Percentiles rank a stretch among this genome's conserved stretches.
phyloP scores from a whole-genome alignment of 2,888 invertebrate species.

The Metellina segmentata region DNA sequence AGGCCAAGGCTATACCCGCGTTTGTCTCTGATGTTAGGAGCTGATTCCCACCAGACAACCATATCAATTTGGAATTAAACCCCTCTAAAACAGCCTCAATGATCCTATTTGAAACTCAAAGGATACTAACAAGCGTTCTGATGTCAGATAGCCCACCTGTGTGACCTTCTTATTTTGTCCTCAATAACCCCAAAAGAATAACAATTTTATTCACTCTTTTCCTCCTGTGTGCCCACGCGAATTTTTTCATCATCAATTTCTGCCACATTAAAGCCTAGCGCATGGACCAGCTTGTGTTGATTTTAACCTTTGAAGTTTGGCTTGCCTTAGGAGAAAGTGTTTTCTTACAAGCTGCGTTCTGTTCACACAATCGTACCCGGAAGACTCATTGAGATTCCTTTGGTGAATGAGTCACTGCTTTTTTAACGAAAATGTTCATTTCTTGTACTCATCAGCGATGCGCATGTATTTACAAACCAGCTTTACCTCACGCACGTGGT shows the following conservation, averaged over 20 bases:
- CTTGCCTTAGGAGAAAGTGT: background rate
- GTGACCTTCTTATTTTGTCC: constrained; percentile 53
- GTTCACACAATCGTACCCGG: background rate
- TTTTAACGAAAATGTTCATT: constrained; percentile 18
- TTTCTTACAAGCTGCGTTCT: background rate
- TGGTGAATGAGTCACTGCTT: constrained; percentile 4
- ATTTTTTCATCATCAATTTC: constrained; percentile 36
- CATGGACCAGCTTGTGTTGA: background rate
- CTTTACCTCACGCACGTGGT: background rate
- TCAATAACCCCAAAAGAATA: constrained; percentile 49
- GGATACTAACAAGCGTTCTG: background rate
- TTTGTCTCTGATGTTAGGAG: too few species aligned
- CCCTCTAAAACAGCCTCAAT: background rate
- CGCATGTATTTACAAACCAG: background rate
- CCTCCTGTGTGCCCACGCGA: constrained; percentile 35
- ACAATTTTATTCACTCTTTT: constrained; percentile 31
- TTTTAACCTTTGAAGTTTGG: constrained; percentile 7
- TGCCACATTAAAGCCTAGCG: constrained; percentile 24
- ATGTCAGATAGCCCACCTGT: constrained; percentile 33
- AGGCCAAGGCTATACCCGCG: too few species aligned
- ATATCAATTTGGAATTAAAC: too few species aligned
- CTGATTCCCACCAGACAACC: too few species aligned
- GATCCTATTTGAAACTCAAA: constrained; percentile 7
- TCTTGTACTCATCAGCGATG: background rate
- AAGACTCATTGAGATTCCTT: background rate